A percentile compares a stretch with the other conserved stretches of the same genome.
Conservation (phyloP, 2,113 vertebrate genomes). For the Lota lota region DNA sequence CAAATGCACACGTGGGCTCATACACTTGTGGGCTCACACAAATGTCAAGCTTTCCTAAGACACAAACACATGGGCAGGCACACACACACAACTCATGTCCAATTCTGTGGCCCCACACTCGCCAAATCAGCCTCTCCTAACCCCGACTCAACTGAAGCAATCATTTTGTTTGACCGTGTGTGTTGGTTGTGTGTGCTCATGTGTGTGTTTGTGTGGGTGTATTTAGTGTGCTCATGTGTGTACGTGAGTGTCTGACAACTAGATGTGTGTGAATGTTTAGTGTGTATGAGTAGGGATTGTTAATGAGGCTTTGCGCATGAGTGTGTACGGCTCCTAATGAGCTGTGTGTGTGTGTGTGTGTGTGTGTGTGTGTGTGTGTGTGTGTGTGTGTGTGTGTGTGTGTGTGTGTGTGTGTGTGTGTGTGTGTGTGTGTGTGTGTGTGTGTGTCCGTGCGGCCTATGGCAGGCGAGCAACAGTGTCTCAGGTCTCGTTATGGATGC, state of each 20-base stretch:
- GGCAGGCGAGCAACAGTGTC: conserved; percentile 9
- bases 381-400: conserved; percentile 17
- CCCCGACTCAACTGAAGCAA: conserved; percentile 76
- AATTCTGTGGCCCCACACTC: conserved; percentile 43
- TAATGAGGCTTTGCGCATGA: conserved; percentile 63
- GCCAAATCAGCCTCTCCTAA: conserved; percentile 17
- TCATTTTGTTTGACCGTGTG: background rate
- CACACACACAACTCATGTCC: conserved; percentile 44
- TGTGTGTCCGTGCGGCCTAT: background rate
- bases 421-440: conserved; percentile 14
- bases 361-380: too few relatives aligned
- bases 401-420: conserved; percentile 21
- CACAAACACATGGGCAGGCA: conserved; percentile 9
- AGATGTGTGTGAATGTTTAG: conserved; percentile 56
- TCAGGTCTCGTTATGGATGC: conserved; percentile 63
- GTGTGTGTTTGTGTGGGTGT: conserved; percentile 47
- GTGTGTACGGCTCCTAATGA: conserved; percentile 69
- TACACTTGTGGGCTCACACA: conserved; percentile 3
- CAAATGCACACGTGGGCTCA: conserved; percentile 30
- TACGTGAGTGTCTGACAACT: conserved; percentile 43
- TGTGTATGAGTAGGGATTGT: conserved; percentile 54
- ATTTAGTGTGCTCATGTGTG: conserved; percentile 37
- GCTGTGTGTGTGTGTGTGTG: conserved; percentile 35
- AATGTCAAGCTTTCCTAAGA: conserved; percentile 22
- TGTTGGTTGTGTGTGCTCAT: conserved; percentile 13